These are phyloP conservation scores for Drosophila eohydei DNA, from an alignment of 2,888 invertebrate species.

Conservation along the genomic window DNA sequence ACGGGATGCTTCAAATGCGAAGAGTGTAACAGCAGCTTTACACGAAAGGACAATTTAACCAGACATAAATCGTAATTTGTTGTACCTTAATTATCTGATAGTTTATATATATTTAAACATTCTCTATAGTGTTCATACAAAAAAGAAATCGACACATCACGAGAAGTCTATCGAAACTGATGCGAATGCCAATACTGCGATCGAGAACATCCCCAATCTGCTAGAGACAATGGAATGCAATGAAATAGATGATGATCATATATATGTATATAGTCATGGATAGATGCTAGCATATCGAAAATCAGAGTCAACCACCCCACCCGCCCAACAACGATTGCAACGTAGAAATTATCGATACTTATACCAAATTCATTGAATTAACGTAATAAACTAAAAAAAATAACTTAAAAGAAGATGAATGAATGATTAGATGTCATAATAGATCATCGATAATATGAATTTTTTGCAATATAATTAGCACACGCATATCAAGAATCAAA, in stretches of 20 bases:
- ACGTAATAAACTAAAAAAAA: neutral
- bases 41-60: slow-evolving; percentile 38
- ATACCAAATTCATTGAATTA: neutral
- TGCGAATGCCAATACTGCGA: neutral
- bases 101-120: neutral
- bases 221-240: neutral
- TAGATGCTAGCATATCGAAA: neutral
- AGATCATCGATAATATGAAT: neutral
- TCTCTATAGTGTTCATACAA: slow-evolving; percentile 15
- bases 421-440: neutral
- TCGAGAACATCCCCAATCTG: neutral
- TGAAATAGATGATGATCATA: slow-evolving; percentile 17
- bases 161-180: neutral
- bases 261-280: slow-evolving; percentile 2
- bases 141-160: neutral
- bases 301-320: neutral
- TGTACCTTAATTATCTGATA: neutral
- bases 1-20: slow-evolving; percentile 17
- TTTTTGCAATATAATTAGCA: neutral
- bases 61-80: slow-evolving; percentile 34
- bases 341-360: neutral
- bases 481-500: slow-evolving; percentile 7
- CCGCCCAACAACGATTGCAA: neutral
- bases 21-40: slow-evolving; percentile 22
- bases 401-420: too few species aligned